These are phyloP conservation scores for Sebastes taczanowskii DNA, from an alignment of 2,797 vertebrate genomes.

Conservation along the genomic window DNA sequence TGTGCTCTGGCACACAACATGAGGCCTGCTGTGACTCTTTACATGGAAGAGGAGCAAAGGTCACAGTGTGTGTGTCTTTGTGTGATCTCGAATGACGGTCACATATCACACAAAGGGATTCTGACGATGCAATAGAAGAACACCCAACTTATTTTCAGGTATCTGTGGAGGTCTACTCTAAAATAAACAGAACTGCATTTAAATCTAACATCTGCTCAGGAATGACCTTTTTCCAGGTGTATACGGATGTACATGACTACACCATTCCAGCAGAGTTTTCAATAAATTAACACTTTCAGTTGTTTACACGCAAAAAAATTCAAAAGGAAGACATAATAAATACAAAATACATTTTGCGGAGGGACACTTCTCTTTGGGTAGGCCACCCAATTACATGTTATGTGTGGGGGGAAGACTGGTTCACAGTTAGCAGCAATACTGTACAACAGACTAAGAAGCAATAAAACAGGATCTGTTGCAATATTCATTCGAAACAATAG, in stretches of 20 bases:
- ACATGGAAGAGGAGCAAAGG: background rate
- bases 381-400: background rate
- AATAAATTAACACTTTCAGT: background rate
- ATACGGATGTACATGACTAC: background rate
- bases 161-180: background rate
- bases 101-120: background rate
- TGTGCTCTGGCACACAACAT: background rate
- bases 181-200: background rate
- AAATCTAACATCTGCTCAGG: background rate
- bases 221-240: rapidly evolving
- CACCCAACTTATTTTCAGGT: background rate
- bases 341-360: background rate
- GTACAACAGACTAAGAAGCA: background rate
- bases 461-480: background rate
- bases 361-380: background rate
- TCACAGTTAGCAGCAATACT: background rate
- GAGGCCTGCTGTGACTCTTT: background rate
- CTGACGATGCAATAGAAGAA: background rate
- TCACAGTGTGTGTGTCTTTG: background rate
- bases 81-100: background rate
- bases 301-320: background rate
- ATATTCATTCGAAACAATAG: background rate
- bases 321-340: background rate
- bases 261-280: background rate
- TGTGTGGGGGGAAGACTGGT: background rate